These are phyloP conservation scores for Betta splendens DNA, from an alignment of 2,797 vertebrate genomes.

Conservation along the genomic window DNA sequence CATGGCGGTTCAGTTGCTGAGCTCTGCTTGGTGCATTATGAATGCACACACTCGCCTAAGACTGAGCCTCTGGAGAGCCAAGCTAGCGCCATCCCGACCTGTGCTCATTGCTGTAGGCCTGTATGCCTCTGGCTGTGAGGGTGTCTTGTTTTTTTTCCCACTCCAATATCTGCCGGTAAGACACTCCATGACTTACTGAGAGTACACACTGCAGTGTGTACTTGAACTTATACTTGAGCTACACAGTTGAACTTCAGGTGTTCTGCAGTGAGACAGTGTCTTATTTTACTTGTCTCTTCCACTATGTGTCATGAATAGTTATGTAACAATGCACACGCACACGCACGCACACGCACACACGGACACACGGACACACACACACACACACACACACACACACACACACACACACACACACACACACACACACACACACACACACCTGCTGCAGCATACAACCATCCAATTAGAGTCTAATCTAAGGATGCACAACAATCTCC, in stretches of 20 bases:
- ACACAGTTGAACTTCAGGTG: conserved; percentile 20
- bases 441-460: conserved; percentile 36
- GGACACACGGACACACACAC: too few species aligned
- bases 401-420: too few species aligned
- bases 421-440: too few species aligned
- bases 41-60: conserved; percentile 52
- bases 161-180: conserved; percentile 25
- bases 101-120: conserved; percentile 41
- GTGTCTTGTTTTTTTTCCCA: conserved; percentile 2
- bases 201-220: not conserved
- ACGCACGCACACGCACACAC: conserved; percentile 4
- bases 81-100: conserved; percentile 28
- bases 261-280: conserved; percentile 16
- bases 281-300: conserved; percentile 6
- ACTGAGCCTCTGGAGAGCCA: conserved; percentile 45
- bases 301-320: conserved; percentile 20
- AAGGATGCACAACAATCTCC: conserved; percentile 61
- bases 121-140: conserved; percentile 39
- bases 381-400: too few species aligned
- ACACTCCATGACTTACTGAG: conserved; percentile 3
- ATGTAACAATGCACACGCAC: conserved; percentile 3
- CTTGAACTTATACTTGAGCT: conserved; percentile 8
- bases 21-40: conserved; percentile 57
- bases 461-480: conserved; percentile 68
- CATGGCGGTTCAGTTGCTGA: conserved; percentile 57